These are phyloP conservation scores for Cebus imitator DNA, from an alignment of 2,113 vertebrate genomes.

Conservation along the genomic window DNA sequence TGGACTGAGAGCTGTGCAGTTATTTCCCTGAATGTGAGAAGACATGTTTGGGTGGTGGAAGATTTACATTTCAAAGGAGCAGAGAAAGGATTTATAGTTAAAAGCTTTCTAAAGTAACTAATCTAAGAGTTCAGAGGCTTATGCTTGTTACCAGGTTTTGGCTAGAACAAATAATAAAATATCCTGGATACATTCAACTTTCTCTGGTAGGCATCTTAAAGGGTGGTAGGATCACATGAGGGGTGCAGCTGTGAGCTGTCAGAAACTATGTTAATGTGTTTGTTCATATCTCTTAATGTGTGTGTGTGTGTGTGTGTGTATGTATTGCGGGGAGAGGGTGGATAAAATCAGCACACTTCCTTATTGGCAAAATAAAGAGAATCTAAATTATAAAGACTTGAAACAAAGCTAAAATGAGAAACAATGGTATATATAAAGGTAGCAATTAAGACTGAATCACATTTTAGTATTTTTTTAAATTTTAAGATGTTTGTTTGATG, in stretches of 20 bases:
- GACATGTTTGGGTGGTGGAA: not conserved
- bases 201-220: not conserved
- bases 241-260: not conserved
- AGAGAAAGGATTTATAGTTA: not conserved
- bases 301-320: no score
- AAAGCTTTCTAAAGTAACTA: not conserved
- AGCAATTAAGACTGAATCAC: not conserved
- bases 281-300: not conserved
- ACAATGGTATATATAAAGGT: not conserved
- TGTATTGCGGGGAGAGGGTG: not conserved
- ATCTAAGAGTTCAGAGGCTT: not conserved
- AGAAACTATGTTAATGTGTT: not conserved
- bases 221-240: not conserved
- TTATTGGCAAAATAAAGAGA: not conserved
- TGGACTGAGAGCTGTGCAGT: not conserved
- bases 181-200: not conserved
- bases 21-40: not conserved
- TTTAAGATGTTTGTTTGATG: not conserved
- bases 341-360: not conserved
- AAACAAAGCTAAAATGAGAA: not conserved
- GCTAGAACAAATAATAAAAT: not conserved
- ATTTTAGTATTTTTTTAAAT: not conserved
- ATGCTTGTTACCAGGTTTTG: not conserved
- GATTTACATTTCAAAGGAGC: not conserved
- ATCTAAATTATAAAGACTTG: not conserved